Base-by-base conservation (phyloP, 2,888 invertebrate species). In the Isotomurus palustris region DNA sequence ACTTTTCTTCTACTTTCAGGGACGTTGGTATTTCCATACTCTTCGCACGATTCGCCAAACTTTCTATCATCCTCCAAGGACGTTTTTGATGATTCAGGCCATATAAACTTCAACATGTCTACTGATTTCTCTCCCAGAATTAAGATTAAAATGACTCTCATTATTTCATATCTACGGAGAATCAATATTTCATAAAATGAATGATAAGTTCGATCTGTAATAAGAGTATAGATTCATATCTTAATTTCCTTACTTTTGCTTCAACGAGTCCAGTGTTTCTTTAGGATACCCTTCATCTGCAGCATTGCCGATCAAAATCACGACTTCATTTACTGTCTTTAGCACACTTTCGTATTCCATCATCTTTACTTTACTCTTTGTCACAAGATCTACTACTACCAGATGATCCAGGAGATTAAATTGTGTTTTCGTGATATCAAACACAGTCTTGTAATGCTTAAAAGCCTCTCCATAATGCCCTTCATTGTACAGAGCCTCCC, bases 311-410 rank as follows among this genome's bases (percentile, higher is more conserved):
- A 62, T 55, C 8, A 48, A 58, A 4, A 58, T 48, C 8, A 68
- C 25, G 6, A 48, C 60, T 45, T 70, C 70, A 21, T 52, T 58
- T 1, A 70, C 61, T 22, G 56, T 62, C 56, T 70, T 68, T 3
- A 62, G 64, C n/a, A 58, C 66, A 41, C 67, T 67, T 48, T 70
- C 70, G 17, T 60, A 67, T 12, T 70, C 70, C 6, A 60, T 64
- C 48, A 66, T 55, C 45, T 65, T 62, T 2, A 70, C 54, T 53
- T 70, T 70, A 47, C 64, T 62, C 41, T 53, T 61, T 14, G 67
- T 53, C 24, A 68, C 63, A 27, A 53, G 56, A 19, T 67, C 67
- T 1, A 62, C 43, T 1, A 67, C 51, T 0, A 60, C 52, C 4
- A 70, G n/a, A 40, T 68, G 64, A 54, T 70, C 70, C 1, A 60